Percentiles rank a stretch among this genome's conserved stretches.
Evolutionary conservation across 2,888 invertebrate genomes (phyloP).

Genomic region (Rhagonycha lutea): DNA sequence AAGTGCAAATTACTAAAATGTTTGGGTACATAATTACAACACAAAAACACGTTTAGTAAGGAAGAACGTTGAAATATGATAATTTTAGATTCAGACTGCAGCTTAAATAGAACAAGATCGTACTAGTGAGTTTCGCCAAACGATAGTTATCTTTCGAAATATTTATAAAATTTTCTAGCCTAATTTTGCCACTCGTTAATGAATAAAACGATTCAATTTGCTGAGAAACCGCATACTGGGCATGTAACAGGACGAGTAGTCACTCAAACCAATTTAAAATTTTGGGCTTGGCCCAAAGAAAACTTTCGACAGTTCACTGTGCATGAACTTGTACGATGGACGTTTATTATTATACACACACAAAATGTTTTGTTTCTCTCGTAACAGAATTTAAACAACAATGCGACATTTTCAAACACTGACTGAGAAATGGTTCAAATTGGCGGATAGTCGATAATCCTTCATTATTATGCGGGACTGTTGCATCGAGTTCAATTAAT

Average conservation of each 20-base stretch:
- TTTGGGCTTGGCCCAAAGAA: background rate
- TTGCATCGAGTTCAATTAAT: background rate
- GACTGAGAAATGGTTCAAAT: too few species aligned
- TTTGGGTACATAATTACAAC: background rate
- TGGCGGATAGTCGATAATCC: too few species aligned
- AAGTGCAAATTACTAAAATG: background rate
- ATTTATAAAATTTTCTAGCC: background rate
- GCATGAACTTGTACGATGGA: background rate
- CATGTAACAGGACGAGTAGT: background rate
- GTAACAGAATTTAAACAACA: too few species aligned
- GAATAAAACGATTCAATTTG: background rate
- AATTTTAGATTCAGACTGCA: background rate
- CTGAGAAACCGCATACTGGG: background rate
- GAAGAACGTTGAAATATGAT: background rate
- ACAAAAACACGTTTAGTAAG: background rate
- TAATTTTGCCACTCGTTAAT: background rate
- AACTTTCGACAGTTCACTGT: background rate
- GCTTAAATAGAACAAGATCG: constrained; percentile 4
- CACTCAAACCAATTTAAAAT: background rate
- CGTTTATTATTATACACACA: too few species aligned
- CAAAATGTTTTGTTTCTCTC: too few species aligned
- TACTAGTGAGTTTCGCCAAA: background rate
- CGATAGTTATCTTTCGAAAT: constrained; percentile 3
- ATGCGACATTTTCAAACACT: too few species aligned
- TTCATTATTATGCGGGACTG: too few species aligned